Base-by-base conservation (phyloP, 1,140 invertebrate genomes). In the Pseudomyrmex concolor region DNA sequence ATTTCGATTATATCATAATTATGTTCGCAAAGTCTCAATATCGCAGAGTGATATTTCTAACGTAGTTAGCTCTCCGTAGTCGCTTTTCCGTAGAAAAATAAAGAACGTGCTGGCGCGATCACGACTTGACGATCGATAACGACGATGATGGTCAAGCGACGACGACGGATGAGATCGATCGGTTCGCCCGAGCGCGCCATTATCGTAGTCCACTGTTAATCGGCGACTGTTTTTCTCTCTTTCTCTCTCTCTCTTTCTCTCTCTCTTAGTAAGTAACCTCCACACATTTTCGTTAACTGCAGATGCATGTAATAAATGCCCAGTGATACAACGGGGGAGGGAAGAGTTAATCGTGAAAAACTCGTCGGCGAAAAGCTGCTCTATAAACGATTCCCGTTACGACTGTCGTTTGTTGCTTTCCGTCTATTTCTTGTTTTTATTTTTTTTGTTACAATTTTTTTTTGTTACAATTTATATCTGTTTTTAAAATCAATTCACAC, bases 271-370 rank as follows among this genome's bases (percentile, higher is more conserved):
- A 81, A 67, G 48, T 83, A 74, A 70, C 51, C 54, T 55, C 43
- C 59, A 73, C 13, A 12, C 13, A 12, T 17, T 83, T 43, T 43
- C 67, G 62, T 66, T 84, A 83, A 88, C 71, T 84, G 86, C 83
- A 74, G 73, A 78, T 78, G 86, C 87, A 76, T 85, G 60, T 88
- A 78, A 90, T 85, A 89, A 89, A 90, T 90, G 88, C 88, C 88
- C 88, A 88, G 83, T 86, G 77, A 86, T 90, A 64, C 62, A 74
- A 84, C 73, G 73, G 45, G 54, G 66, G 84, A 60, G 83, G 66
- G 19, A 10, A 67, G 68, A 51, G 66, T 84, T 43, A 45, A 17
- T 59, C 63, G 19, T 59, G 71, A 67, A 87, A 59, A 50, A 45
- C 17, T 62, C 55, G 67, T 77, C 66, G 80, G 74, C 70, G 51